Evolutionary conservation across 2,797 vertebrate species (phyloP).

Genomic region (Esox masquinongy): DNA sequence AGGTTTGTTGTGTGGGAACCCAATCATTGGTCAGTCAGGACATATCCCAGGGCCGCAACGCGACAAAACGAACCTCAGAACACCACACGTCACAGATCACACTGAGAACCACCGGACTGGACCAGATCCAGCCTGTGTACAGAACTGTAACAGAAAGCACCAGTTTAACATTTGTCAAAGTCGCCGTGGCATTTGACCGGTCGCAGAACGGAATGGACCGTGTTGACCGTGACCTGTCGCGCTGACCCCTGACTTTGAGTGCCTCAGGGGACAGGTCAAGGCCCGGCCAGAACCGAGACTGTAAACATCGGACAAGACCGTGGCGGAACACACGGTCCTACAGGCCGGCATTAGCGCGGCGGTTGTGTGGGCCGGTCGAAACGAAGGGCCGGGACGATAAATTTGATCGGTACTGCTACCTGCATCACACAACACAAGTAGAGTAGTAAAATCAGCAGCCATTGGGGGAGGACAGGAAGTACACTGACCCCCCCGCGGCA

Average conservation of each 20-base stretch:
- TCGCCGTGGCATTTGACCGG: conserved; percentile 37
- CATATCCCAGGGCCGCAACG: conserved; percentile 18
- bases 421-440: conserved; percentile 32
- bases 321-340: conserved; percentile 26
- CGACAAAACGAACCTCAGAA: conserved; percentile 27
- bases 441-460: conserved; percentile 55
- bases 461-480: conserved; percentile 45
- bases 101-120: conserved; percentile 42
- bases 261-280: conserved; percentile 18
- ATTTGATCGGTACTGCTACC: conserved; percentile 28
- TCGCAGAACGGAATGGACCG: conserved; percentile 47
- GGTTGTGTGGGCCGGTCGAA: conserved; percentile 28
- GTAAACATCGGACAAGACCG: conserved; percentile 58
- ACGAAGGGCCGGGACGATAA: conserved; percentile 30
- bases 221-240: conserved; percentile 54
- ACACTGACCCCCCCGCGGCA: not conserved
- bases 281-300: conserved; percentile 34
- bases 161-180: conserved; percentile 36
- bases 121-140: conserved; percentile 30
- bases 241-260: conserved; percentile 43
- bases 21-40: conserved; percentile 21
- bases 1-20: not conserved
- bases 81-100: conserved; percentile 30
- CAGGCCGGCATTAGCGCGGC: conserved; percentile 38
- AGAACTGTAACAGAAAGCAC: conserved; percentile 70